Evolutionary conservation across 2,797 vertebrate genomes (phyloP).

Genomic region (Liasis olivaceus): DNA sequence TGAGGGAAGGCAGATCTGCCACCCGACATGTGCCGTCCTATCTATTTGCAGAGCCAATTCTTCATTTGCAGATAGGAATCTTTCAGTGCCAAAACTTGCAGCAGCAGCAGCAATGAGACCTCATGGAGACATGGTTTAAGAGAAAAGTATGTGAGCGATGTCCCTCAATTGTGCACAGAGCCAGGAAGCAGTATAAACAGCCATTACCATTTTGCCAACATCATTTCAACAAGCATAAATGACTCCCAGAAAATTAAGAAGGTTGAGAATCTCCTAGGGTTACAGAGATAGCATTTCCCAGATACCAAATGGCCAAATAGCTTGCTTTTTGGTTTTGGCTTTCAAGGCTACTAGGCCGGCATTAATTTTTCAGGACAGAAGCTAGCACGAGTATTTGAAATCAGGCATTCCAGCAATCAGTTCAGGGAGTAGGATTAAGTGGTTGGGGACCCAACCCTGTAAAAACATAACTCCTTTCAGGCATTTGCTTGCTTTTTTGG

Average conservation of each 20-base stretch:
- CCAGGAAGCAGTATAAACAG: not conserved
- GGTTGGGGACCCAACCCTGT: not conserved
- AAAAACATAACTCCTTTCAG: too few species aligned
- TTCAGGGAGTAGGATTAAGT: not conserved
- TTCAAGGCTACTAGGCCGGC: too few species aligned
- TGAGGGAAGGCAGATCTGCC: too few species aligned
- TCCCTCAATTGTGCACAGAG: not conserved
- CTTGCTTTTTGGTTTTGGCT: too few species aligned
- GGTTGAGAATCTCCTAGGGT: not conserved
- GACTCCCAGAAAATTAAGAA: not conserved
- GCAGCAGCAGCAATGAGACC: not conserved
- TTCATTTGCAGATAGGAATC: accelerated
- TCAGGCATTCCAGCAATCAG: too few species aligned
- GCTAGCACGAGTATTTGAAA: not conserved
- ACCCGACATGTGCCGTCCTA: too few species aligned
- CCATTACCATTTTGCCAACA: not conserved
- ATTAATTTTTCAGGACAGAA: too few species aligned
- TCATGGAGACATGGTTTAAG: not conserved
- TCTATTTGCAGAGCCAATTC: too few species aligned
- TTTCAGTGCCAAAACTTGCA: not conserved
- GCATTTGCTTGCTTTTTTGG: too few species aligned
- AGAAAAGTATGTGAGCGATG: not conserved
- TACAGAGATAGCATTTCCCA: not conserved
- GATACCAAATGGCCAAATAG: not conserved
- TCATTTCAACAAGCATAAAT: not conserved